Conservation (phyloP, 1,140 invertebrate species). For the Cyclargus thomasi region DNA sequence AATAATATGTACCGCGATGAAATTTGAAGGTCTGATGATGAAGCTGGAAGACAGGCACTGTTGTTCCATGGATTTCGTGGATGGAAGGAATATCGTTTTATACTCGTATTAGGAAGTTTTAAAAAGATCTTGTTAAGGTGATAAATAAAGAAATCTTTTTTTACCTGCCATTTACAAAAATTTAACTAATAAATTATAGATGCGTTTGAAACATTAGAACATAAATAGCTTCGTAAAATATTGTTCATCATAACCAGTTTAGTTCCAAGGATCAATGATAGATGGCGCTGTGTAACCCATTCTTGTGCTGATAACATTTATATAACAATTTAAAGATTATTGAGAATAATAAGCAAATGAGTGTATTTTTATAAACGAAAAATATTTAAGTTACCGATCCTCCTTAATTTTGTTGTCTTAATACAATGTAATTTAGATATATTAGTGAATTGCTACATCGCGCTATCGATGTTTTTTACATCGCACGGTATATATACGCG, state of each 20-base stretch:
- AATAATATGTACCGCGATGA: too few relatives aligned
- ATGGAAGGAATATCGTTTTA: too few relatives aligned
- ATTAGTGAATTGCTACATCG: conserved; percentile 32
- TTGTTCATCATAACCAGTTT: not conserved
- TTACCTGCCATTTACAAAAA: too few relatives aligned
- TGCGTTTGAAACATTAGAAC: too few relatives aligned
- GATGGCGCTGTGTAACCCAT: not conserved
- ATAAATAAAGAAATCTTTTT: too few relatives aligned
- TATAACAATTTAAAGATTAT: not conserved
- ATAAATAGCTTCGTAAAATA: not conserved
- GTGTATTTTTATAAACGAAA: not conserved
- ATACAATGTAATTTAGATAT: not conserved
- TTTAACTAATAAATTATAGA: too few relatives aligned
- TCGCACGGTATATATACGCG: conserved; percentile 33
- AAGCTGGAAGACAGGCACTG: too few relatives aligned
- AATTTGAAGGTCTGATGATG: too few relatives aligned
- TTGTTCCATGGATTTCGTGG: too few relatives aligned
- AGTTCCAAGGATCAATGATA: not conserved
- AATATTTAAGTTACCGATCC: not conserved
- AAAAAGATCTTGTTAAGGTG: too few relatives aligned
- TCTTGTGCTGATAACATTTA: not conserved
- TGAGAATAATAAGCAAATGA: not conserved
- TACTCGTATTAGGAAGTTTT: too few relatives aligned
- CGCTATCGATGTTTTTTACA: conserved; percentile 41
- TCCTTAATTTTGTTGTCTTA: not conserved